Evolutionary conservation across 30 jellyfish, hydroid and myxozoan genomes (phyloP).

Genomic region (Aurelia coerulea): DNA sequence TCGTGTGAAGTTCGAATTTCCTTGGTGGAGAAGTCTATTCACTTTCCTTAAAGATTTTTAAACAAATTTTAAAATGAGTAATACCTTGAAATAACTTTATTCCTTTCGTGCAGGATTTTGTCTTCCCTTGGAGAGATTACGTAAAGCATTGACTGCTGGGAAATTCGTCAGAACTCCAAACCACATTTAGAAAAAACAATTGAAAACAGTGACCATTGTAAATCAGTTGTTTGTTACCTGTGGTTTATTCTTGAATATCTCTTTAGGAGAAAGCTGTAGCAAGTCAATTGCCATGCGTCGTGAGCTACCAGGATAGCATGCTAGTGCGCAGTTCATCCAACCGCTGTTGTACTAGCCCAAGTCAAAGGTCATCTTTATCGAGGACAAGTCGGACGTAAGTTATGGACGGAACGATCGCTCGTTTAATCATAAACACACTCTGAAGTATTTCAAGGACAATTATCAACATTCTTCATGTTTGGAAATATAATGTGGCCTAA

Average conservation of each 20-base stretch:
- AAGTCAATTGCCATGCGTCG: slow-evolving; percentile 64
- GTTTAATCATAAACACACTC: background rate
- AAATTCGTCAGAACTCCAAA: slow-evolving; percentile 19
- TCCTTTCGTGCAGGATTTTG: slow-evolving; percentile 28
- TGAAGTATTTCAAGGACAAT: background rate
- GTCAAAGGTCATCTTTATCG: slow-evolving; percentile 71
- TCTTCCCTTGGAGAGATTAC: background rate
- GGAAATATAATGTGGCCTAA: slow-evolving; percentile 70
- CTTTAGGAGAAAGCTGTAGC: slow-evolving; percentile 46
- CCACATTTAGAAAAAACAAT: slow-evolving; percentile 40
- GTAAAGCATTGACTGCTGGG: slow-evolving; percentile 29
- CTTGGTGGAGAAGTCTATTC: too few species aligned
- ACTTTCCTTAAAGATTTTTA: background rate
- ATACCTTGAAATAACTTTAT: background rate
- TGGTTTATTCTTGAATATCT: slow-evolving; percentile 15
- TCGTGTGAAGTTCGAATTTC: too few species aligned
- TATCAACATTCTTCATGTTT: slow-evolving; percentile 22
- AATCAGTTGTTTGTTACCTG: slow-evolving; percentile 48
- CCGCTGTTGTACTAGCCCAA: slow-evolving; percentile 43
- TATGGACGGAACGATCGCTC: background rate
- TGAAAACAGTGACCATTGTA: slow-evolving; percentile 30
- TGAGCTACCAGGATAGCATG: slow-evolving; percentile 38
- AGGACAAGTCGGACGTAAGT: slow-evolving; percentile 57
- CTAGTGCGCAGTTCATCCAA: slow-evolving; percentile 63
- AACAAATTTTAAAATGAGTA: background rate